Evolutionary conservation across 2,797 vertebrate species (phyloP).

Genomic region (Lepilemur septentrionalis): DNA sequence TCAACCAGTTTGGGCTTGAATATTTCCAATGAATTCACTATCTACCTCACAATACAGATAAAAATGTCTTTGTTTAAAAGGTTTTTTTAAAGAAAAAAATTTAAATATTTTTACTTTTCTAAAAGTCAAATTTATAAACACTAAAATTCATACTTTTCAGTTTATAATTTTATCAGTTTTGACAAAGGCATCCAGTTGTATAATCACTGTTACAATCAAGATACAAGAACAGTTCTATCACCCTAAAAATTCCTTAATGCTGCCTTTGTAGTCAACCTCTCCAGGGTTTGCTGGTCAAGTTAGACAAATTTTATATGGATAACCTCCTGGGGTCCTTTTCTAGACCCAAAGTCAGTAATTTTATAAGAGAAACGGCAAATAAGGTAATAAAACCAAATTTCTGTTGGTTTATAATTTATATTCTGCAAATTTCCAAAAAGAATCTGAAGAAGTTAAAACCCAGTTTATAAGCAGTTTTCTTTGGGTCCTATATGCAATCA

Average conservation of each 20-base stretch:
- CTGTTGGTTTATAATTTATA: conserved; percentile 8
- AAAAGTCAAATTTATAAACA: background rate
- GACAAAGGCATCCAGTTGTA: background rate
- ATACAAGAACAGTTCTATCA: background rate
- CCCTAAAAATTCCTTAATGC: background rate
- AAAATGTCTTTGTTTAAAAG: background rate
- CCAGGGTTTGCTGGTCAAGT: background rate
- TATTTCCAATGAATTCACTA: background rate
- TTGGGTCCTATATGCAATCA: background rate
- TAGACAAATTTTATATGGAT: background rate
- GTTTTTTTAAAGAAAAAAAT: background rate
- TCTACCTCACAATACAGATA: background rate
- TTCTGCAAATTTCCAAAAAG: conserved; percentile 37
- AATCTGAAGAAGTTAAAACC: conserved; percentile 22
- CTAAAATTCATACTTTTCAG: conserved; percentile 7
- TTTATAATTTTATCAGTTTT: background rate
- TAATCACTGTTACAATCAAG: background rate
- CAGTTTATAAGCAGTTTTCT: background rate
- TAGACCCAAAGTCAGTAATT: background rate
- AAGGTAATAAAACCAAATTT: conserved; percentile 6
- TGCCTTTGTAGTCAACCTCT: background rate
- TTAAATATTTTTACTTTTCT: background rate
- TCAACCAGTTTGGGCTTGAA: background rate
- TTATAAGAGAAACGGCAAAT: background rate
- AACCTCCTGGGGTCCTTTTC: background rate